A percentile compares a stretch with the other conserved stretches of the same genome.
Conservation (phyloP, 2,113 vertebrate genomes). For the Ahaetulla prasina region DNA sequence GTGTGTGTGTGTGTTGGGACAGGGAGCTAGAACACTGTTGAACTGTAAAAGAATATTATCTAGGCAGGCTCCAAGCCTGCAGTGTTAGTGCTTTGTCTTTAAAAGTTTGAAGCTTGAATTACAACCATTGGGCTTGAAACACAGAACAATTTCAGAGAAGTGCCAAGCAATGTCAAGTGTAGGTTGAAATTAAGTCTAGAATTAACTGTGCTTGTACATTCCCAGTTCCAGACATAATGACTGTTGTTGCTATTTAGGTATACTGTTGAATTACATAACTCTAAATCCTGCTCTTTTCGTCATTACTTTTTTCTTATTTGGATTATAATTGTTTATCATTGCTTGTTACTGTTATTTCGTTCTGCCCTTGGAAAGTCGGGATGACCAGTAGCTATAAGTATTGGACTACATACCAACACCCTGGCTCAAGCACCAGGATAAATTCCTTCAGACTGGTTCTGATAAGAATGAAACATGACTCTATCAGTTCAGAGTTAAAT, state of each 20-base stretch:
- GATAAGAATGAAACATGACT: slow-evolving; percentile 16
- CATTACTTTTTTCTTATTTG: slow-evolving; percentile 8
- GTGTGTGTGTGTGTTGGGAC: background rate
- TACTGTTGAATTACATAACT: background rate
- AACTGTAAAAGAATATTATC: background rate
- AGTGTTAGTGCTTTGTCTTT: background rate
- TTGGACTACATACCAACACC: background rate
- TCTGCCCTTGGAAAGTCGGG: background rate
- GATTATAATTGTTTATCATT: background rate
- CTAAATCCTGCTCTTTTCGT: background rate
- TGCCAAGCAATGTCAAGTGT: background rate
- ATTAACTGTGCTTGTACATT: background rate
- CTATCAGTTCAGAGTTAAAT: background rate
- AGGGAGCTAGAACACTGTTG: background rate
- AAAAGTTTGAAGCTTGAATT: slow-evolving; percentile 1
- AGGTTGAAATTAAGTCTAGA: background rate
- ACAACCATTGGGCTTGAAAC: background rate
- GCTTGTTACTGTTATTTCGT: background rate
- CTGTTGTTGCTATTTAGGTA: background rate
- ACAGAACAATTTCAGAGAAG: slow-evolving; percentile 9
- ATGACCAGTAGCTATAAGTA: slow-evolving; percentile 26
- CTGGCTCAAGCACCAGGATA: slow-evolving; percentile 15
- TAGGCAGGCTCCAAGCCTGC: too few species aligned
- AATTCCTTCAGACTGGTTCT: slow-evolving; percentile 4
- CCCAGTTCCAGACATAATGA: slow-evolving; percentile 7